phyloP scores from a whole-genome alignment of 2,888 invertebrate genomes.

The Noctua janthina region DNA sequence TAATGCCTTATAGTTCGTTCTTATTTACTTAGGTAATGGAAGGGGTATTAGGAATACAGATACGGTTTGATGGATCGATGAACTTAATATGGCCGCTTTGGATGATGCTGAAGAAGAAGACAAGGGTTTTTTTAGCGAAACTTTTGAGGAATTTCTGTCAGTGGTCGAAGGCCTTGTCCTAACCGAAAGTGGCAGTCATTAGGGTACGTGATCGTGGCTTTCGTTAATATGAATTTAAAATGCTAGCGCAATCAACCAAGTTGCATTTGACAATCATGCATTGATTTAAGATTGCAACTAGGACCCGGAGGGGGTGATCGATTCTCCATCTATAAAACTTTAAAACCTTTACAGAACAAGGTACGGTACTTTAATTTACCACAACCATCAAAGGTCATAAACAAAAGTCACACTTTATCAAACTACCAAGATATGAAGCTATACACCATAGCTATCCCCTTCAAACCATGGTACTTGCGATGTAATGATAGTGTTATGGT shows the following conservation, averaged over 20 bases:
- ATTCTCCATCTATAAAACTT: neutral
- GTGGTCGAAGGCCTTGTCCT: neutral
- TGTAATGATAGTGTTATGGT: slow-evolving; percentile 26
- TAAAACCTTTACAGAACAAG: neutral
- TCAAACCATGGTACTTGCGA: slow-evolving; percentile 3
- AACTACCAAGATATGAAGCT: neutral
- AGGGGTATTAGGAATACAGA: slow-evolving; percentile 27
- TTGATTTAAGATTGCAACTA: neutral
- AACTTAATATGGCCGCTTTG: neutral
- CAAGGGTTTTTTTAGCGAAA: neutral
- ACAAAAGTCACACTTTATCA: slow-evolving; percentile 6
- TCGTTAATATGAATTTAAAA: neutral
- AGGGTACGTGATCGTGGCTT: neutral
- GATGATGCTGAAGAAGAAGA: neutral
- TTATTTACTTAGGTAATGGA: slow-evolving; percentile 41
- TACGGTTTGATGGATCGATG: slow-evolving; percentile 21
- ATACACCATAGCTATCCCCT: neutral
- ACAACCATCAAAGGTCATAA: neutral
- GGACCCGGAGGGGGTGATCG: neutral
- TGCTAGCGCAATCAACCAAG: neutral
- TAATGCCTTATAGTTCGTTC: slow-evolving; percentile 15
- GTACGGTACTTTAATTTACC: neutral
- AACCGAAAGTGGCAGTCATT: neutral
- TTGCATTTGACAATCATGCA: neutral
- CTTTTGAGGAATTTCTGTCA: neutral